phyloP scores from a whole-genome alignment of 2,888 invertebrate genomes.

The Coenonympha glycerion region DNA sequence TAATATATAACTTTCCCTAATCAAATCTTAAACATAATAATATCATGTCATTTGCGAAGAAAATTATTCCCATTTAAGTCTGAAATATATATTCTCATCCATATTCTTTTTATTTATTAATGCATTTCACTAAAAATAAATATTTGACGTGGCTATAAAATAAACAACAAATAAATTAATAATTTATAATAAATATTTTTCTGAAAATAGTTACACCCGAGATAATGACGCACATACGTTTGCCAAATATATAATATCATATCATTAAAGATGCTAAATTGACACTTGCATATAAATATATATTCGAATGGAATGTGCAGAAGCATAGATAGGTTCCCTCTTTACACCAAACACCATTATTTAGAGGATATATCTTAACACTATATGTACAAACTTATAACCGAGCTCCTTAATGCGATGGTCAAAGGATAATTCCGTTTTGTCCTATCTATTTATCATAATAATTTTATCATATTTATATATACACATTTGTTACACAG shows the following conservation, averaged over 20 bases:
- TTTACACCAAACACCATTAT: constrained; percentile 72
- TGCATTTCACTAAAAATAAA: background rate
- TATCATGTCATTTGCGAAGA: constrained; percentile 7
- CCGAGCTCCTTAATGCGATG: constrained; percentile 62
- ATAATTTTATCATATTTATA: constrained; percentile 48
- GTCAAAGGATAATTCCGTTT: constrained; percentile 67
- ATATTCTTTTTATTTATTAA: constrained; percentile 3
- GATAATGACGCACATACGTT: constrained; percentile 33
- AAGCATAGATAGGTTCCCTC: constrained; percentile 72
- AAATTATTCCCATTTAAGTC: background rate
- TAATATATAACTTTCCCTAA: background rate
- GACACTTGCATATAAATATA: constrained; percentile 71
- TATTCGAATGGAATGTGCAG: constrained; percentile 64
- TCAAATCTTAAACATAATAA: constrained; percentile 12
- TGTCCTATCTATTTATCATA: constrained; percentile 62
- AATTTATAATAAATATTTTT: constrained; percentile 12
- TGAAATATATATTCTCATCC: background rate
- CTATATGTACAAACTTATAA: constrained; percentile 70
- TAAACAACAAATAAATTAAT: constrained; percentile 8
- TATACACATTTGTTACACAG: constrained; percentile 68
- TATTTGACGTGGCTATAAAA: constrained; percentile 3
- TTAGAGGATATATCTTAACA: constrained; percentile 56
- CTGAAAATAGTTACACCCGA: background rate
- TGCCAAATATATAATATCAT: constrained; percentile 39
- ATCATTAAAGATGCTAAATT: constrained; percentile 57